Percentiles rank a stretch among this genome's conserved stretches.
These are phyloP conservation scores for Drosophila orena DNA, from an alignment of 1,140 invertebrate genomes.

Conservation along the genomic window DNA sequence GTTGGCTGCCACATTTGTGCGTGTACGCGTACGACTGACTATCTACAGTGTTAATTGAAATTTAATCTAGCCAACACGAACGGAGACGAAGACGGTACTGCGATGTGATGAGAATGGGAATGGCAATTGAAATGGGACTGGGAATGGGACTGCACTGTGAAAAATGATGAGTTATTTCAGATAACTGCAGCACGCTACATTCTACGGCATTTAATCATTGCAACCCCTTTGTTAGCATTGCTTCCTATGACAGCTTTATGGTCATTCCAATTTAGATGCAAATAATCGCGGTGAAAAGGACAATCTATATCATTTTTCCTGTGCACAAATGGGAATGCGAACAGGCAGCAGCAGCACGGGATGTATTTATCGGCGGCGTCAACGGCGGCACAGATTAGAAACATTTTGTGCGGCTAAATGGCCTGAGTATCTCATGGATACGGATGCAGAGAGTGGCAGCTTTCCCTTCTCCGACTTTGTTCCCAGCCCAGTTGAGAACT, in stretches of 20 bases:
- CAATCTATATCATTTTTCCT: not conserved
- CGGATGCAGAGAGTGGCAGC: constrained; percentile 51
- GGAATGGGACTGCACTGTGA: constrained; percentile 22
- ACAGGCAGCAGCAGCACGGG: constrained; percentile 27
- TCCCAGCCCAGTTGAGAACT: constrained; percentile 25
- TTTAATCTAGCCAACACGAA: constrained; percentile 73
- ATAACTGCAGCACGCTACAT: too few species aligned
- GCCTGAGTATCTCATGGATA: constrained; percentile 61
- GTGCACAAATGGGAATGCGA: constrained; percentile 15
- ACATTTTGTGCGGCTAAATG: constrained; percentile 71
- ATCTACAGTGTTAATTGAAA: constrained; percentile 72
- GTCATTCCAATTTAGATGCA: not conserved
- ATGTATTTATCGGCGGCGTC: constrained; percentile 55
- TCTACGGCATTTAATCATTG: too few species aligned
- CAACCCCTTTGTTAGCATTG: too few species aligned
- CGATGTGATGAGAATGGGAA: constrained; percentile 43
- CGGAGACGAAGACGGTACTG: constrained; percentile 20
- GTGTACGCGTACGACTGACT: constrained; percentile 41
- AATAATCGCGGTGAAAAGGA: not conserved
- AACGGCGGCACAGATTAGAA: constrained; percentile 68
- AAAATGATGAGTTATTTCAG: not conserved
- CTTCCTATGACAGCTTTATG: too few species aligned
- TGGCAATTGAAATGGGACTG: constrained; percentile 23
- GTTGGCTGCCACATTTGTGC: constrained; percentile 24
- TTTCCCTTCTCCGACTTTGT: constrained; percentile 33